Evolutionary conservation across 1,140 invertebrate genomes (phyloP).

Genomic region (Oedothorax gibbosus): DNA sequence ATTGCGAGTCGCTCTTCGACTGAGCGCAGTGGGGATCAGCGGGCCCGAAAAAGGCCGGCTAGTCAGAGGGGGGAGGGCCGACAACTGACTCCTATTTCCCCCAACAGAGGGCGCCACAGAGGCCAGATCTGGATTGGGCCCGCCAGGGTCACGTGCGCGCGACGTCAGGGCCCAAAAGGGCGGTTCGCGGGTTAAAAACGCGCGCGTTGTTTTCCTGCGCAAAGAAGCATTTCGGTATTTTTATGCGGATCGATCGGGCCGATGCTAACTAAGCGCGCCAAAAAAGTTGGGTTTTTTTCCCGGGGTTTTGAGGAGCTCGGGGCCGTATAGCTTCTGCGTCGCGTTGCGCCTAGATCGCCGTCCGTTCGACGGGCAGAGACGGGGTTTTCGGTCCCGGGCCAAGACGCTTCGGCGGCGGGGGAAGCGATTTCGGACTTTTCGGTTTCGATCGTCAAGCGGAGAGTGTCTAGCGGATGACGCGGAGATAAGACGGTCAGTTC

Average conservation of each 20-base stretch:
- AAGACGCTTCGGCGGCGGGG: background rate
- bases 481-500: too few relatives aligned
- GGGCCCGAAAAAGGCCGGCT: constrained; percentile 9
- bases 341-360: background rate
- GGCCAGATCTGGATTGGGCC: constrained; percentile 28
- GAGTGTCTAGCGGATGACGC: too few relatives aligned
- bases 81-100: background rate
- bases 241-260: too few relatives aligned
- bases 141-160: constrained; percentile 36
- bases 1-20: constrained; percentile 45
- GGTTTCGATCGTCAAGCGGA: too few relatives aligned
- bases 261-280: too few relatives aligned
- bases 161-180: constrained; percentile 36
- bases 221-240: constrained; percentile 3
- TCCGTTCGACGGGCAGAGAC: background rate
- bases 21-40: constrained; percentile 36
- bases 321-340: background rate
- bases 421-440: background rate
- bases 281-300: too few relatives aligned
- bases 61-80: background rate
- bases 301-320: too few relatives aligned
- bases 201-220: constrained; percentile 17
- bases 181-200: constrained; percentile 41
- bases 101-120: constrained; percentile 41
- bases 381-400: background rate